A percentile compares a stretch with the other conserved stretches of the same genome.
Conservation (phyloP, 2,888 invertebrate species). For the Ashinkailepas kermadecensis region DNA sequence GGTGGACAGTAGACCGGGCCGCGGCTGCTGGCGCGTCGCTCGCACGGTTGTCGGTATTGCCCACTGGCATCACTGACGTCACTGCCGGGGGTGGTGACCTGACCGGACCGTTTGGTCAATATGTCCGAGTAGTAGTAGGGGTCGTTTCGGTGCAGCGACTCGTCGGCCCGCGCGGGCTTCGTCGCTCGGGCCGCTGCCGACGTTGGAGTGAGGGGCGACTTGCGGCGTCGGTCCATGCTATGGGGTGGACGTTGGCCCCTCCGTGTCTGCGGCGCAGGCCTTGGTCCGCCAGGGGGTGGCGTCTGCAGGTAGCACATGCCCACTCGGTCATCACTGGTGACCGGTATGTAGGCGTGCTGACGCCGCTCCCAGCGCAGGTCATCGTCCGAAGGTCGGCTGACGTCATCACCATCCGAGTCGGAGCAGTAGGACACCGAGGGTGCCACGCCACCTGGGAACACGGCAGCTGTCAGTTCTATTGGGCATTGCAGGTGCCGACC, state of each 20-base stretch:
- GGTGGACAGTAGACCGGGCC: neutral
- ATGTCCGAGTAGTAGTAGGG: constrained; percentile 12
- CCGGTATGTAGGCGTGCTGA: neutral
- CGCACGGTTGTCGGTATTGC: neutral
- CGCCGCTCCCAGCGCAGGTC: neutral
- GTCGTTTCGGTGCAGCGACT: neutral
- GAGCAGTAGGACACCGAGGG: neutral
- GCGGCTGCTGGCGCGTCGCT: neutral
- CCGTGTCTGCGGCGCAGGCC: neutral
- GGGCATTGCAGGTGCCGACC: too few relatives aligned
- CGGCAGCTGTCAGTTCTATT: too few relatives aligned
- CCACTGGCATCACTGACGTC: neutral
- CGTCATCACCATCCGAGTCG: neutral
- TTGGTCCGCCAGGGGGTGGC: neutral
- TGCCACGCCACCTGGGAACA: neutral
- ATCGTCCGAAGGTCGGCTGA: neutral
- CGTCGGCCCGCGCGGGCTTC: too few relatives aligned
- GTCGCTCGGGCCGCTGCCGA: too few relatives aligned
- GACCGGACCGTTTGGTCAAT: neutral
- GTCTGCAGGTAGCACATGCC: neutral
- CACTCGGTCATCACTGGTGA: neutral
- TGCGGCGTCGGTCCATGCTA: neutral
- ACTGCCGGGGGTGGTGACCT: too few relatives aligned
- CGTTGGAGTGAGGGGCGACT: neutral
- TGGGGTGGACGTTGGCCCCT: too few relatives aligned